Evolutionary conservation across 1,140 invertebrate species (phyloP).

Genomic region (Vanessa atalanta): DNA sequence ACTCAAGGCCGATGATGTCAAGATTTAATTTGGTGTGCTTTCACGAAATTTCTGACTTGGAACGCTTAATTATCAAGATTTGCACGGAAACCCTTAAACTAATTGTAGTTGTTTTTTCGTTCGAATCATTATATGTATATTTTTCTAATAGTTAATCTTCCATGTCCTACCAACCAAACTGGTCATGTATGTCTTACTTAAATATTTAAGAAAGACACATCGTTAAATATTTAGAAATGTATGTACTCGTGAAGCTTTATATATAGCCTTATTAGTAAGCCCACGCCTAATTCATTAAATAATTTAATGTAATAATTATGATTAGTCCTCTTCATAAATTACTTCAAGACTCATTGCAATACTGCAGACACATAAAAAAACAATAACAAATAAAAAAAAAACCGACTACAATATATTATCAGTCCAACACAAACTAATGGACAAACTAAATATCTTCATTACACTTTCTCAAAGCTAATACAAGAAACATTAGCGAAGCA

Average conservation of each 20-base stretch:
- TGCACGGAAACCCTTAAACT: conserved; percentile 73
- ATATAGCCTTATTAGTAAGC: too few relatives aligned
- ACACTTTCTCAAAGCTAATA: conserved; percentile 36
- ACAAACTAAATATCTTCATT: conserved; percentile 24
- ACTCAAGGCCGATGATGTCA: conserved; percentile 36
- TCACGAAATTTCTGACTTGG: conserved; percentile 39
- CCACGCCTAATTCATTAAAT: too few relatives aligned
- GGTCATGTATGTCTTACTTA: too few relatives aligned
- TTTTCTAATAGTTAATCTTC: background rate
- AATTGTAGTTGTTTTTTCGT: conserved; percentile 51
- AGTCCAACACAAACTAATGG: background rate
- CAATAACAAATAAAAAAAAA: background rate
- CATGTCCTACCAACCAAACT: too few relatives aligned
- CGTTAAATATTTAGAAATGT: too few relatives aligned
- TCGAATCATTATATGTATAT: background rate
- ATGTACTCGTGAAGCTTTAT: too few relatives aligned
- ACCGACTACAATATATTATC: background rate
- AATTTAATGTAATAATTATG: too few relatives aligned
- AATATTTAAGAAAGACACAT: too few relatives aligned
- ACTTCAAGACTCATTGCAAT: background rate
- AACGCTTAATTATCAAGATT: conserved; percentile 75
- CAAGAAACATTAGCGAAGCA: conserved; percentile 35
- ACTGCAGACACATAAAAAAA: background rate
- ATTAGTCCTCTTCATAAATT: background rate
- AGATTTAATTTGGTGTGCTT: conserved; percentile 26